phyloP scores from a whole-genome alignment of 2,113 vertebrate genomes.

The Tachycineta bicolor region DNA sequence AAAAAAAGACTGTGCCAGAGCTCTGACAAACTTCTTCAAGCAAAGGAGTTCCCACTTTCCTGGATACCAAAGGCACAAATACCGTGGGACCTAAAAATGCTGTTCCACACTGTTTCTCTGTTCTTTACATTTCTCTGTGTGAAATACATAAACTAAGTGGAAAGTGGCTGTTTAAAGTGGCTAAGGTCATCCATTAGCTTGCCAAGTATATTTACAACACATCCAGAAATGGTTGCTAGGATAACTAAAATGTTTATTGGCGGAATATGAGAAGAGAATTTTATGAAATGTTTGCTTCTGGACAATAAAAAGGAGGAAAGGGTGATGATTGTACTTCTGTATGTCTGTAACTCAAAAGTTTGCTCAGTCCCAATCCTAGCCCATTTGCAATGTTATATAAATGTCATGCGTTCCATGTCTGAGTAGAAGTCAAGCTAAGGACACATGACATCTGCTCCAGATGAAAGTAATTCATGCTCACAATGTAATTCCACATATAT shows the following conservation, averaged over 20 bases:
- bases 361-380: background rate
- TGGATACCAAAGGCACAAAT: background rate
- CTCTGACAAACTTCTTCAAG: background rate
- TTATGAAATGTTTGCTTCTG: slow-evolving; percentile 36
- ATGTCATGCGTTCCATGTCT: background rate
- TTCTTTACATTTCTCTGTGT: background rate
- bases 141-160: background rate
- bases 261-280: slow-evolving; percentile 37
- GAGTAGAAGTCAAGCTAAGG: slow-evolving; percentile 35
- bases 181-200: background rate
- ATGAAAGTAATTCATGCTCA: slow-evolving; percentile 6
- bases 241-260: slow-evolving; percentile 41
- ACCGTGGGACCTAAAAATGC: background rate
- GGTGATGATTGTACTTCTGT: background rate
- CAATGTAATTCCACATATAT: slow-evolving; percentile 12
- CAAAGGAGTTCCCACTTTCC: background rate
- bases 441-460: slow-evolving; percentile 44
- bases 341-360: background rate
- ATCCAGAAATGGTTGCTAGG: slow-evolving; percentile 22
- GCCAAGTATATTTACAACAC: slow-evolving; percentile 6
- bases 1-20: background rate
- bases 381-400: slow-evolving; percentile 3
- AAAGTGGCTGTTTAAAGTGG: slow-evolving; percentile 22
- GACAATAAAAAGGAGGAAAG: slow-evolving; percentile 15
- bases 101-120: background rate